Percentiles rank a stretch among this genome's conserved stretches.
Conservation (phyloP, 2,113 vertebrate genomes). For the Dolichotis patagonum region DNA sequence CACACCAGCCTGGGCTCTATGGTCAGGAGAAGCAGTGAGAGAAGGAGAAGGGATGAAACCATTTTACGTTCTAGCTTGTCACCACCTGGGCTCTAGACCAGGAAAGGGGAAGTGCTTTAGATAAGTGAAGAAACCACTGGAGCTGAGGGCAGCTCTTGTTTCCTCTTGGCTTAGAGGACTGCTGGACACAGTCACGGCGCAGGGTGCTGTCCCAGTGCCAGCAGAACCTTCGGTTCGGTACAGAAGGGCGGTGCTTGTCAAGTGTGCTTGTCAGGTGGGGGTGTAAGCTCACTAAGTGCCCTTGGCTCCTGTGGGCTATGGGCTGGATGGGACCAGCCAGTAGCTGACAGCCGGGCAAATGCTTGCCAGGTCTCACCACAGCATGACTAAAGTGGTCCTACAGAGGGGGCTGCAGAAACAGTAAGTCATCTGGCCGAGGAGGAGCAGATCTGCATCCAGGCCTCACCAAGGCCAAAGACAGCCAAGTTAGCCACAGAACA, state of each 20-base stretch:
- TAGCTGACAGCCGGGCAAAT: background rate
- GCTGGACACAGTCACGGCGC: background rate
- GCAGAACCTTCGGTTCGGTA: background rate
- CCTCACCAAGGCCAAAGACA: background rate
- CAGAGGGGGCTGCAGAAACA: background rate
- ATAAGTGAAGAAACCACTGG: background rate
- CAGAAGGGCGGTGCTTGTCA: background rate
- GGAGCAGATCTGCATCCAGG: background rate
- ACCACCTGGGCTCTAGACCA: background rate
- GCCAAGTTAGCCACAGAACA: background rate
- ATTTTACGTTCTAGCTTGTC: background rate
- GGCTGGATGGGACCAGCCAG: background rate
- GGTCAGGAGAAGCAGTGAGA: background rate
- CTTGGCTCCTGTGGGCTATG: background rate
- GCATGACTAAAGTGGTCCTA: background rate
- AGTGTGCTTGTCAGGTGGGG: too few relatives aligned
- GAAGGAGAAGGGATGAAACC: background rate
- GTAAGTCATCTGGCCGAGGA: background rate
- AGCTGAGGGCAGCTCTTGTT: background rate
- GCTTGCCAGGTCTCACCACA: background rate
- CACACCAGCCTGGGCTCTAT: background rate
- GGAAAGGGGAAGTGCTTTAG: conserved; percentile 9
- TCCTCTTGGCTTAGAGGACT: background rate
- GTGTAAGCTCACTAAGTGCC: background rate
- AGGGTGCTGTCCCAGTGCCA: background rate